Conservation (phyloP, 2,113 vertebrate genomes). For the Podocnemis expansa region DNA sequence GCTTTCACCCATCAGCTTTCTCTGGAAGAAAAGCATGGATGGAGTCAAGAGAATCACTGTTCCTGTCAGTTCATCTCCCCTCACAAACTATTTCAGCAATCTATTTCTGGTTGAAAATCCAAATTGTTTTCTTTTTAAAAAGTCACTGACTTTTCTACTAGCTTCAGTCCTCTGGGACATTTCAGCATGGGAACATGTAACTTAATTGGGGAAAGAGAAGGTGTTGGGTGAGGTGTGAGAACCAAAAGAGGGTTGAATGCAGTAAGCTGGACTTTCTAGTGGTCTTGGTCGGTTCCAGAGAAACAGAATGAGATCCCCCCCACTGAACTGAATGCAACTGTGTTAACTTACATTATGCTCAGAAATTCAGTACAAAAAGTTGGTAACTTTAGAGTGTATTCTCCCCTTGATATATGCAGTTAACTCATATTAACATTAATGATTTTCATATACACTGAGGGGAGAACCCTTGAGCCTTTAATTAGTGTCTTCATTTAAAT, state of each 20-base stretch:
- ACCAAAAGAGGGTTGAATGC: neutral
- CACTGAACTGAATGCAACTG: fast-evolving
- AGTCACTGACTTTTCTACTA: neutral
- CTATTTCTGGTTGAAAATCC: neutral
- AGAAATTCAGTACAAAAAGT: neutral
- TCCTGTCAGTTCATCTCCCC: neutral
- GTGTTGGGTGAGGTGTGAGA: neutral
- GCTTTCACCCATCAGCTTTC: neutral
- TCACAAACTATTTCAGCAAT: neutral
- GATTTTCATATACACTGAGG: neutral
- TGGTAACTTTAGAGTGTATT: neutral
- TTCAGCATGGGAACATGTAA: neutral
- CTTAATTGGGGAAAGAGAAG: neutral
- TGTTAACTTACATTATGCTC: neutral
- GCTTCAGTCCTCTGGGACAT: neutral
- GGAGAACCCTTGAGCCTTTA: neutral
- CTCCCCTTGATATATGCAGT: neutral
- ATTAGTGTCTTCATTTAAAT: neutral
- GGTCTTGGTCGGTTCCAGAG: neutral
- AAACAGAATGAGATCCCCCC: neutral
- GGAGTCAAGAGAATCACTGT: neutral
- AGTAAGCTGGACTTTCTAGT: neutral
- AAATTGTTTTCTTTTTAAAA: neutral
- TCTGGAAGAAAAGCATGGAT: neutral
- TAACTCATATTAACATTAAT: neutral